Conservation (phyloP, 2,888 invertebrate genomes). For the Rhabditoides inermis region DNA sequence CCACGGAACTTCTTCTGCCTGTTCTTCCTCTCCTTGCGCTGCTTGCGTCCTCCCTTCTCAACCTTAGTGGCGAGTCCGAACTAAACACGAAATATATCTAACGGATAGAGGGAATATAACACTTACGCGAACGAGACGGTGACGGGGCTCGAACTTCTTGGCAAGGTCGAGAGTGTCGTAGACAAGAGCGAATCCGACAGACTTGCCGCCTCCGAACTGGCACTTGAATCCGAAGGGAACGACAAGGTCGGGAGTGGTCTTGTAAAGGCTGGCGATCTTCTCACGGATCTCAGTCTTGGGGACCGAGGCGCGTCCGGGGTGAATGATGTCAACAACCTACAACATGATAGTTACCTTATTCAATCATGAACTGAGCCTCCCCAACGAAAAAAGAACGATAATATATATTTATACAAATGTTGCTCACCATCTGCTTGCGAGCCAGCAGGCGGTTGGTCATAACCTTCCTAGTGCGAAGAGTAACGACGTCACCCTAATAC, state of each 20-base stretch:
- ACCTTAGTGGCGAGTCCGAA: slow-evolving; percentile 72
- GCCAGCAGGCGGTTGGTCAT: slow-evolving; percentile 97
- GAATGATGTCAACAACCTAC: slow-evolving; percentile 81
- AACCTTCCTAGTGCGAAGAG: slow-evolving; percentile 93
- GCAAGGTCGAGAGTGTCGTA: slow-evolving; percentile 94
- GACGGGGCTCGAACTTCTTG: slow-evolving; percentile 98
- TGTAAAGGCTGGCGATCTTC: slow-evolving; percentile 93
- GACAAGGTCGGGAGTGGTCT: slow-evolving; percentile 82
- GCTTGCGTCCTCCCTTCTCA: slow-evolving; percentile 82
- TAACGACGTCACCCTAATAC: slow-evolving; percentile 61
- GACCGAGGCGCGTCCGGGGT: slow-evolving; percentile 88
- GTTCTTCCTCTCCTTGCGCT: slow-evolving; percentile 99
- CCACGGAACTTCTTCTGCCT: slow-evolving; percentile 99
- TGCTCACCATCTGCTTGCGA: slow-evolving; percentile 94
- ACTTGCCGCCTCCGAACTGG: slow-evolving; percentile 96
- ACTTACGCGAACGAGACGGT: slow-evolving; percentile 75
- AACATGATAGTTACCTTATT: slow-evolving; percentile 23
- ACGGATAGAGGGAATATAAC: not conserved
- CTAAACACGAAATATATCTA: slow-evolving; percentile 52
- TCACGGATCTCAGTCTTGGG: slow-evolving; percentile 94
- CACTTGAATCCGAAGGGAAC: slow-evolving; percentile 81
- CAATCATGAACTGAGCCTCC: too few species aligned
- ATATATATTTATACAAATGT: not conserved
- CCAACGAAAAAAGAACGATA: too few species aligned
- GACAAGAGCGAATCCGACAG: slow-evolving; percentile 90